Base-by-base conservation (phyloP, 2,797 vertebrate species). In the Gila robusta region DNA sequence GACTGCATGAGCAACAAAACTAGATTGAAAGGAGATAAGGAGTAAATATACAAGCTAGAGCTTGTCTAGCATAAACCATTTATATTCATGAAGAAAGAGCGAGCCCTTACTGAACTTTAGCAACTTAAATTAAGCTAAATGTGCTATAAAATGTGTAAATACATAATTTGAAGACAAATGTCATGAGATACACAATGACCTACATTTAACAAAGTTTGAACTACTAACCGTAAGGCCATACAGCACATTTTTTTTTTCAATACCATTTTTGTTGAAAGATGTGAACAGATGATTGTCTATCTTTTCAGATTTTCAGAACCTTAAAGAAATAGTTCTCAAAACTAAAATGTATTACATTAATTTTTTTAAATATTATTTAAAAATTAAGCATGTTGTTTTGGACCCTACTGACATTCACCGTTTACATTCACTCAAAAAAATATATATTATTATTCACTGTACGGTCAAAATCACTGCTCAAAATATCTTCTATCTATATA, bases 221-320 rank as follows among this genome's bases (percentile, higher is more conserved):
- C 26, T 11, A 52, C 1, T 39, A 52, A 49, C 5, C n/a, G 19
- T 47, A 39, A 82, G 69, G 70, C 32, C 79, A 62, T 6, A 32
- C 64, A 64, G 85, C 4, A 76, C 17, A 12, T 28, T 0, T 1
- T 44, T 59, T 67, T 35, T 73, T 76, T 86, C 7, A 76, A 66
- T 21, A 52, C 12, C 44, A 79, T 3, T 72, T 78, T 26, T 70
- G 54, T 23, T 69, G 41, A 62, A n/a, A 76, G 9, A 54, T 35
- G 32, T 35, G 11, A 62, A 79, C 41, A 70, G 59, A 70, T 47
- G 77, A 59, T 64, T 66, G 41, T 70, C 76, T 12, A 39, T 70
- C 3, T 2, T 32, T 32, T 32, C 28, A 32, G 28, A 44, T 44
- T 54, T 66, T 52, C 79, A 76, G 47, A 80, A 28, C 7, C 23